Conservation (phyloP, 2,888 invertebrate species). For the Neoitamus cyanurus region DNA sequence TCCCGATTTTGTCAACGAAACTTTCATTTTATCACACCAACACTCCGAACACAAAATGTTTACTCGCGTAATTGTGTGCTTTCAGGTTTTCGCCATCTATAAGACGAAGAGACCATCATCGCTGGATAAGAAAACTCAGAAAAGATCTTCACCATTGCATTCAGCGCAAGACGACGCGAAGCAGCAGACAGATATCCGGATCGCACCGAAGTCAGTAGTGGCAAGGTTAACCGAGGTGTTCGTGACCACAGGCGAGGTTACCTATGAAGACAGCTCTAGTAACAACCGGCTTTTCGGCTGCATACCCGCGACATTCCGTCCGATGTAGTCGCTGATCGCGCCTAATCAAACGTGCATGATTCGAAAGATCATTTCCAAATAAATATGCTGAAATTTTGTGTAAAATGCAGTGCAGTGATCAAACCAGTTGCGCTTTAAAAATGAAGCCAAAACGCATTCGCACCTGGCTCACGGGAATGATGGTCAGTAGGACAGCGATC, state of each 20-base stretch:
- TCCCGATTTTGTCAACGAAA: not conserved
- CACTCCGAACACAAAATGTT: not conserved
- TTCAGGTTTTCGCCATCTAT: not conserved
- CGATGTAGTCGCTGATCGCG: not conserved
- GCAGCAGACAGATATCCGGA: not conserved
- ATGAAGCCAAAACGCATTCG: slow-evolving; percentile 27
- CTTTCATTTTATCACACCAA: not conserved
- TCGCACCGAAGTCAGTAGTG: slow-evolving; percentile 34
- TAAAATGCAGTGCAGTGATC: slow-evolving; percentile 11
- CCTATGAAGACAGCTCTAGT: slow-evolving; percentile 15
- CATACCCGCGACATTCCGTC: not conserved
- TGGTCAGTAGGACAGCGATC: slow-evolving; percentile 46
- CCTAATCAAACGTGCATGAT: not conserved
- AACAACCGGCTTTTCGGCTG: slow-evolving; percentile 18
- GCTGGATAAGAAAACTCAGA: not conserved
- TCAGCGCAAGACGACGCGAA: not conserved
- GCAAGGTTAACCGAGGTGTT: slow-evolving; percentile 18
- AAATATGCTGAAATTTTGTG: not conserved
- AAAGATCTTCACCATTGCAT: not conserved
- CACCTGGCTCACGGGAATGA: slow-evolving; percentile 19
- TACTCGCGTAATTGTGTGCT: not conserved
- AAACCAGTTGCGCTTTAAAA: not conserved
- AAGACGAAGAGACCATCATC: not conserved
- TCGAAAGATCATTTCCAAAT: not conserved
- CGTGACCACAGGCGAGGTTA: not conserved